Conservation (phyloP, 2,113 vertebrate species). For the Cyphomyrus discorhynchus region DNA sequence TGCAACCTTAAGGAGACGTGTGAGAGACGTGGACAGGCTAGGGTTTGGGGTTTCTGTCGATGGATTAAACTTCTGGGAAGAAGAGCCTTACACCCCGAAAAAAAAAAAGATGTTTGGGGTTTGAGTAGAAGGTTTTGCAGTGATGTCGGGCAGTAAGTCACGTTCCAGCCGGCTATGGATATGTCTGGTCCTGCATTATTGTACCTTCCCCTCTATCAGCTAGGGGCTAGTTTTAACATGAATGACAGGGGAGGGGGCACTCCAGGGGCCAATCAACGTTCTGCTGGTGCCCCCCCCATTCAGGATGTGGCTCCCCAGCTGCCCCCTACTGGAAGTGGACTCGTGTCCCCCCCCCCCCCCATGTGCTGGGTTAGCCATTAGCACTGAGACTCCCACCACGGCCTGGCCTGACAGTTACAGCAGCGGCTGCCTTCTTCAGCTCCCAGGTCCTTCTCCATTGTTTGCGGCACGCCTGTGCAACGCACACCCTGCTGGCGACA, state of each 20-base stretch:
- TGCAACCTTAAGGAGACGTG: slow-evolving; percentile 58
- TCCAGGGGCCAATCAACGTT: neutral
- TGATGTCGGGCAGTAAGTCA: neutral
- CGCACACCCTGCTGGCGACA: neutral
- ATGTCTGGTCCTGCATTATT: neutral
- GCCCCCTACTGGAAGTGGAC: neutral
- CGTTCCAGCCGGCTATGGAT: neutral
- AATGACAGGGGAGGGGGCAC: neutral
- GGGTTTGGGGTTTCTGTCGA: slow-evolving; percentile 35
- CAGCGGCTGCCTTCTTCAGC: neutral
- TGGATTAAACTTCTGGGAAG: slow-evolving; percentile 38
- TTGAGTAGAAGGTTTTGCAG: neutral
- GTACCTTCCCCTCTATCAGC: neutral
- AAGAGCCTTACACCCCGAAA: slow-evolving; percentile 22
- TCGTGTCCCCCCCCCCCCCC: neutral
- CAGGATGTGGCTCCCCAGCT: neutral
- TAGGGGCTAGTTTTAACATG: neutral
- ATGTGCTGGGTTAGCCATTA: neutral
- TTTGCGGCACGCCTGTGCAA: too few relatives aligned
- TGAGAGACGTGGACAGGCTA: slow-evolving; percentile 52
- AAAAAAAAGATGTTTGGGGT: slow-evolving; percentile 6
- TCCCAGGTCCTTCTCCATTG: neutral
- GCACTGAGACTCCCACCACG: neutral
- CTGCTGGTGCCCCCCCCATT: neutral
- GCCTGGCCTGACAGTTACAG: neutral